These are phyloP conservation scores for Siderastrea radians DNA, from an alignment of 92 coral and sea anemone genomes.

Conservation along the genomic window DNA sequence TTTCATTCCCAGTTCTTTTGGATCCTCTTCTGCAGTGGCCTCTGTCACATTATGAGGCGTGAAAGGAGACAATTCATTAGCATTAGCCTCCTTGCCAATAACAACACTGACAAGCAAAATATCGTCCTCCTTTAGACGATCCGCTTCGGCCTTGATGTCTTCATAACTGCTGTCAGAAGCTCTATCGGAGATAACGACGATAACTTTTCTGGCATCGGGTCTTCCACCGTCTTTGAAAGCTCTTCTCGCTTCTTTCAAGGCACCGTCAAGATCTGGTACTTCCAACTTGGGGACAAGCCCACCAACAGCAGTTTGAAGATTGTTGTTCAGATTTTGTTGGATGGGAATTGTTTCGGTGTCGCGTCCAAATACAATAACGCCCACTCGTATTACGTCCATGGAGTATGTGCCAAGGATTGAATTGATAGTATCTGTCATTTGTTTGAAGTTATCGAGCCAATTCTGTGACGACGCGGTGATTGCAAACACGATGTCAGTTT, in stretches of 20 bases:
- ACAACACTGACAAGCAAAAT: constrained; percentile 71
- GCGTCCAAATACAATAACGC: constrained; percentile 79
- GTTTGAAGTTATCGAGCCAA: constrained; percentile 58
- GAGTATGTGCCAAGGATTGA: constrained; percentile 79
- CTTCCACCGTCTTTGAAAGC: constrained; percentile 80
- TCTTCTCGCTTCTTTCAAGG: constrained; percentile 65
- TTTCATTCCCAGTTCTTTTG: constrained; percentile 67
- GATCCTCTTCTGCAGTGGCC: constrained; percentile 74
- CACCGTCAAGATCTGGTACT: constrained; percentile 68
- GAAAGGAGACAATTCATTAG: constrained; percentile 48
- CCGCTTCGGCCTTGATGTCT: constrained; percentile 66
- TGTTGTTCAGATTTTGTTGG: constrained; percentile 55
- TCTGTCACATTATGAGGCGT: constrained; percentile 72
- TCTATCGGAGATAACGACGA: constrained; percentile 85
- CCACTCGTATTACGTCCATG: constrained; percentile 80
- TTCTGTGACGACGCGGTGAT: constrained; percentile 80
- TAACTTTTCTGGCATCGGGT: constrained; percentile 76
- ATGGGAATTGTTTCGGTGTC: constrained; percentile 60
- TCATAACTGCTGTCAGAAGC: constrained; percentile 65
- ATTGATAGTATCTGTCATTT: constrained; percentile 64
- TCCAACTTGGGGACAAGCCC: constrained; percentile 55
- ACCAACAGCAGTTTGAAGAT: constrained; percentile 47
- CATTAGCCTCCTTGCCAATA: constrained; percentile 67
- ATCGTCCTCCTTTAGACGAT: constrained; percentile 55
- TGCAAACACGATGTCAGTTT: constrained; percentile 84